Evolutionary conservation across 2,797 vertebrate species (phyloP).

Genomic region (Danio kyathit): DNA sequence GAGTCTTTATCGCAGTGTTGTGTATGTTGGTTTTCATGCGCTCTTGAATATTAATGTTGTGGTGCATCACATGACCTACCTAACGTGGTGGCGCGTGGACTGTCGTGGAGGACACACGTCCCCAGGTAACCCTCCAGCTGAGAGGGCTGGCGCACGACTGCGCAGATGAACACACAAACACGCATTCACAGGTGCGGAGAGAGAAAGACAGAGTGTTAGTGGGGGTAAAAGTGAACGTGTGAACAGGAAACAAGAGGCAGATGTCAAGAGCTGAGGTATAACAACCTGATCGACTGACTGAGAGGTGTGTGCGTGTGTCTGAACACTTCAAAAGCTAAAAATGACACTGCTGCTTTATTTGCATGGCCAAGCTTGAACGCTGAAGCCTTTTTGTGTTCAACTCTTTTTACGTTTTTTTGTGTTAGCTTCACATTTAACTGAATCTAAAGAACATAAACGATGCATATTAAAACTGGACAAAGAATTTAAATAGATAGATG

Average conservation of each 20-base stretch:
- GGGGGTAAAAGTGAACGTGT: conserved; percentile 36
- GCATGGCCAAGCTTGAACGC: neutral
- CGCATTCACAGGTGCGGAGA: conserved; percentile 57
- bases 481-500: neutral
- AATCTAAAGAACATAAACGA: conserved; percentile 13
- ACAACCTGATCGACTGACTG: too few species aligned
- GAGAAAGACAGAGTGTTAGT: conserved; percentile 60
- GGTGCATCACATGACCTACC: conserved; percentile 75
- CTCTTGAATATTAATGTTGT: neutral
- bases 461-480: neutral
- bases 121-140: conserved; percentile 87
- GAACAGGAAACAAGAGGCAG: conserved; percentile 63
- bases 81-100: conserved; percentile 83
- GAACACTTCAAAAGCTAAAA: too few species aligned
- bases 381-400: neutral
- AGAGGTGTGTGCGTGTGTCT: too few species aligned
- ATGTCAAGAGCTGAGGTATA: conserved; percentile 37
- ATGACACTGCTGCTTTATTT: too few species aligned
- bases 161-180: conserved; percentile 39
- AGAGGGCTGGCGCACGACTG: conserved; percentile 85
- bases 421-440: neutral
- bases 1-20: too few species aligned
- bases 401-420: neutral
- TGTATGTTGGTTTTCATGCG: too few species aligned
- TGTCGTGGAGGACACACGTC: conserved; percentile 86